Percentiles rank a stretch among this genome's conserved stretches.
Conservation (phyloP, 1,140 invertebrate species). For the Trissolcus basalis region DNA sequence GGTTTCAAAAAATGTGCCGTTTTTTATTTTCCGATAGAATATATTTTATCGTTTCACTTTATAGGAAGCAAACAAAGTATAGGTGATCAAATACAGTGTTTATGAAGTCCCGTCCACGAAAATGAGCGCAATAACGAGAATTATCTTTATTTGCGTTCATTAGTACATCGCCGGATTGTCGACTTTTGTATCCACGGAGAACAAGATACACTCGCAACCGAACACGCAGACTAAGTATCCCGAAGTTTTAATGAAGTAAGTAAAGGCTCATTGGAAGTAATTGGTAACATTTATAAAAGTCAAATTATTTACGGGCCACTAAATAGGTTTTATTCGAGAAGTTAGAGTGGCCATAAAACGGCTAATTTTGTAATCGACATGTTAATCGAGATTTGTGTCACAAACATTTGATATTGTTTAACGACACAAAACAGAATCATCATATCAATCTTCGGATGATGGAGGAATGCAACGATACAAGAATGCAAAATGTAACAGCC, state of each 20-base stretch:
- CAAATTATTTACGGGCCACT: conserved; percentile 51
- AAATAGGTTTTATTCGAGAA: conserved; percentile 47
- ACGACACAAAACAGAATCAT: conserved; percentile 16
- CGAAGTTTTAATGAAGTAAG: conserved; percentile 52
- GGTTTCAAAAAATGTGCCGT: too few species aligned
- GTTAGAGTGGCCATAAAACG: conserved; percentile 43
- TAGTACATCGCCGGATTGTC: conserved; percentile 6
- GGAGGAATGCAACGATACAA: too few species aligned
- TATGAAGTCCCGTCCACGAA: conserved; percentile 7
- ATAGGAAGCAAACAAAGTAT: background rate
- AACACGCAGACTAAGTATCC: conserved; percentile 9
- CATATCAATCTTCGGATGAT: too few species aligned
- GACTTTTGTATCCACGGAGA: conserved; percentile 3
- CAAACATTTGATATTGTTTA: conserved; percentile 45
- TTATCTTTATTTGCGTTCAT: conserved; percentile 24
- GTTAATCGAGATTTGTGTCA: conserved; percentile 52
- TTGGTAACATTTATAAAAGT: conserved; percentile 54
- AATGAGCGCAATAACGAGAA: conserved; percentile 8
- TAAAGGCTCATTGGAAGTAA: conserved; percentile 43
- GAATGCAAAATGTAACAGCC: conserved; percentile 1
- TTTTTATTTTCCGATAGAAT: too few species aligned
- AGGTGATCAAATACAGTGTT: conserved; percentile 11
- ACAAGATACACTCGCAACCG: conserved; percentile 28
- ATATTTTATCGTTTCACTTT: background rate
- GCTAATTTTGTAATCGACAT: conserved; percentile 52